These are phyloP conservation scores for Hypotaenidia okinawae DNA, from an alignment of 2,797 vertebrate genomes.

Conservation along the genomic window DNA sequence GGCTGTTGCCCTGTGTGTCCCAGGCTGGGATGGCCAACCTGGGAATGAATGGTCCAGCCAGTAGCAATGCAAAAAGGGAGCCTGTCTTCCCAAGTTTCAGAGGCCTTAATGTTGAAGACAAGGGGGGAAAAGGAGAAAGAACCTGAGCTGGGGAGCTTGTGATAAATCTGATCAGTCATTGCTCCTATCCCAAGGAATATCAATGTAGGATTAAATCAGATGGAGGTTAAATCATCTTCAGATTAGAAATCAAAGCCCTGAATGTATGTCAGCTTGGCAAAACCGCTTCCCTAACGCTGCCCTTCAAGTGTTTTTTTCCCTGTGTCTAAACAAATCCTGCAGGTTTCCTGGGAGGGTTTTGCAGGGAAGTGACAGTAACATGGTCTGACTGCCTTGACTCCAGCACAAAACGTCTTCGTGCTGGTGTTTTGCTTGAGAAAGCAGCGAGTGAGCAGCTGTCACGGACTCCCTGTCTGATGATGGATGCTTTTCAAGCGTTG, in stretches of 20 bases:
- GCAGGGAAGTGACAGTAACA: neutral
- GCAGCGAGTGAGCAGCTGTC: neutral
- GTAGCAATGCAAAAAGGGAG: neutral
- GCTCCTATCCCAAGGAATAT: neutral
- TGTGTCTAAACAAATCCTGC: neutral
- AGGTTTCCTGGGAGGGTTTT: neutral
- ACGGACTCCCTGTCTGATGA: accelerated
- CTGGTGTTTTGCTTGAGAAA: neutral
- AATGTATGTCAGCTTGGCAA: neutral
- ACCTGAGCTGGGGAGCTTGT: neutral
- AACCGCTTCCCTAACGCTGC: neutral
- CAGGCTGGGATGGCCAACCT: accelerated
- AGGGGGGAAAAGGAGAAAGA: neutral
- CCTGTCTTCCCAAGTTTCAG: neutral
- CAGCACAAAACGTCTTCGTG: neutral
- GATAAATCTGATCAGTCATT: neutral
- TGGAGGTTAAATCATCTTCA: neutral
- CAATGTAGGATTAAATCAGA: neutral
- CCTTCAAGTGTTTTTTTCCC: neutral
- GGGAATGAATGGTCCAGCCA: neutral
- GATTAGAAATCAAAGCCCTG: neutral
- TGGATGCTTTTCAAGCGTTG: neutral
- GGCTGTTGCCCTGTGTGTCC: neutral
- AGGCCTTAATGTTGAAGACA: neutral
- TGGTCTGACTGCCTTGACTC: neutral